Percentiles rank a stretch among this genome's conserved stretches.
Conservation (phyloP, 1,140 invertebrate species). For the Cherax destructor region DNA sequence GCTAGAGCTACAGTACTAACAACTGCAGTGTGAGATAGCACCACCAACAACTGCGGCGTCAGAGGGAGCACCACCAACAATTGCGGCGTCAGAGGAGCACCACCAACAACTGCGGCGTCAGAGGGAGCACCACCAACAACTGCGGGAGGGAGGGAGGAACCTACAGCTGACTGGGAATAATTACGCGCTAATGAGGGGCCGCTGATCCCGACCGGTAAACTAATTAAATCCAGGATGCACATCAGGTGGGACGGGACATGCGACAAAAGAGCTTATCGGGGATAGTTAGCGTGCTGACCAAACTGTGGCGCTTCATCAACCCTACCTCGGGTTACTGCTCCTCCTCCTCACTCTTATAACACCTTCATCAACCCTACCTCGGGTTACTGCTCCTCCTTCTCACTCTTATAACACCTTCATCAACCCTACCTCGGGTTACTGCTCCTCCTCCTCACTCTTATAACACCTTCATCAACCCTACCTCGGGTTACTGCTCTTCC, state of each 20-base stretch:
- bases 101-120: background rate
- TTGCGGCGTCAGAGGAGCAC: too few species aligned
- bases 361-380: background rate
- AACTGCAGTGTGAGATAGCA: background rate
- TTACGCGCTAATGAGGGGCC: constrained; percentile 16
- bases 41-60: too few species aligned
- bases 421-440: too few species aligned
- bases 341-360: constrained; percentile 4
- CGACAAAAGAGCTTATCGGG: background rate
- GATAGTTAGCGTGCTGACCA: background rate
- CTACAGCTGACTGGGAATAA: constrained; percentile 30
- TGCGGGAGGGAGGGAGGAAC: background rate
- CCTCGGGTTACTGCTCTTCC: too few species aligned
- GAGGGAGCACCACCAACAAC: too few species aligned
- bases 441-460: too few species aligned
- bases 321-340: background rate
- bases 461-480: too few species aligned
- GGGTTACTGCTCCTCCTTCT: background rate
- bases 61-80: too few species aligned
- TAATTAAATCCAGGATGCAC: constrained; percentile 33
- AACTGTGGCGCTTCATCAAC: background rate
- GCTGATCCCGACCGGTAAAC: constrained; percentile 3
- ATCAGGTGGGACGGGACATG: background rate
- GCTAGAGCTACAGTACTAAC: too few species aligned
- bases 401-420: too few species aligned